Evolutionary conservation across 2,797 vertebrate species (phyloP).

Genomic region (Myotis pilosus): DNA sequence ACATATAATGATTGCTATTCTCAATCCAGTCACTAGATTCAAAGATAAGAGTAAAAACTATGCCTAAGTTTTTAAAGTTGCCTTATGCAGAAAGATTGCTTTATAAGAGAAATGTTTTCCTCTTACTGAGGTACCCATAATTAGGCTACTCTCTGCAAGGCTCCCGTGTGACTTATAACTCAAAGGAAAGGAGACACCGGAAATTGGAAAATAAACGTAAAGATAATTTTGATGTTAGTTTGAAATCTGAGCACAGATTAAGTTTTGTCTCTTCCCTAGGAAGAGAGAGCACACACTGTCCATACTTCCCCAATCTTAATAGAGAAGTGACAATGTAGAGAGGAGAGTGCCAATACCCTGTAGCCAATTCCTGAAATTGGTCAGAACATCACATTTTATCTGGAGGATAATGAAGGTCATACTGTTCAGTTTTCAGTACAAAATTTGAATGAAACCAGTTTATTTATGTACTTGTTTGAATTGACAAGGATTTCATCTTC

Average conservation of each 20-base stretch:
- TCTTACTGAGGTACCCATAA: background rate
- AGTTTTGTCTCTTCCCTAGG: background rate
- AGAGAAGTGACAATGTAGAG: background rate
- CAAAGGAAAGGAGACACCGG: background rate
- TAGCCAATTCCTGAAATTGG: background rate
- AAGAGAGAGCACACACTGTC: background rate
- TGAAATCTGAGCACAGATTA: background rate
- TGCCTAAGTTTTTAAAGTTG: background rate
- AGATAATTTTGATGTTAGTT: background rate
- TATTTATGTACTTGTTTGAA: background rate
- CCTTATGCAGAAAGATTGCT: background rate
- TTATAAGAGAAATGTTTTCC: background rate
- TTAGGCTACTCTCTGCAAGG: background rate
- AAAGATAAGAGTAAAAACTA: slow-evolving; percentile 7
- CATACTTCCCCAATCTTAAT: background rate
- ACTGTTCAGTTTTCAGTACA: background rate
- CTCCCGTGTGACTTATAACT: background rate
- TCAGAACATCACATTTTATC: background rate
- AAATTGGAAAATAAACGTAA: background rate
- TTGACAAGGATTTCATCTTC: background rate
- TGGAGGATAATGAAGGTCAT: background rate
- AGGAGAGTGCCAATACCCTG: background rate
- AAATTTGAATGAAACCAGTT: background rate
- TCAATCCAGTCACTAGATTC: background rate
- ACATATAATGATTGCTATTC: background rate